Conservation (phyloP, 2,797 vertebrate species). For the Myotis myotis region DNA sequence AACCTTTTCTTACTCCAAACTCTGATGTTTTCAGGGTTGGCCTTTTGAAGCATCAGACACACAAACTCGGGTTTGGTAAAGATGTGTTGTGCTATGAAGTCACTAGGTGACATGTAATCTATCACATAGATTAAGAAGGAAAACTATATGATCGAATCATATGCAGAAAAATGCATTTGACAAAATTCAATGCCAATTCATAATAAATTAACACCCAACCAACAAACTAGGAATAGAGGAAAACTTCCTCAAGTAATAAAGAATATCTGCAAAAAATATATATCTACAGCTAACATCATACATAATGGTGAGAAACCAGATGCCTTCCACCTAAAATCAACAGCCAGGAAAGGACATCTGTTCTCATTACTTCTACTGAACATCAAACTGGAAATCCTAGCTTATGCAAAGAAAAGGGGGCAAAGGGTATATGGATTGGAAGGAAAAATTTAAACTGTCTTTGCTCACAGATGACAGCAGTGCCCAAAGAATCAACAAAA, state of each 20-base stretch:
- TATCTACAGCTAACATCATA: not conserved
- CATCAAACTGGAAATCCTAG: not conserved
- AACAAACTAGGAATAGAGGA: not conserved
- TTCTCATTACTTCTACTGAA: not conserved
- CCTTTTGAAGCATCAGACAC: not conserved
- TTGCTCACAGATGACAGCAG: not conserved
- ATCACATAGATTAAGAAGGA: not conserved
- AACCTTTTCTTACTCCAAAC: not conserved
- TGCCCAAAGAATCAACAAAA: not conserved
- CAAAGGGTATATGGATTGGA: not conserved
- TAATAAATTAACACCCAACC: not conserved
- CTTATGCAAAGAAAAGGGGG: not conserved
- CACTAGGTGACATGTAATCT: not conserved
- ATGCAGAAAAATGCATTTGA: not conserved
- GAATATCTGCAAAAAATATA: not conserved
- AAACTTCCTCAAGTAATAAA: not conserved
- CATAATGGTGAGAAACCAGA: not conserved
- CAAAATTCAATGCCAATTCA: not conserved
- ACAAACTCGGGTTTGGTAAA: not conserved
- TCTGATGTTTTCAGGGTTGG: not conserved
- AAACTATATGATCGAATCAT: not conserved
- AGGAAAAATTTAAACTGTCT: not conserved
- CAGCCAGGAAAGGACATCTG: not conserved
- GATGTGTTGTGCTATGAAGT: not conserved
- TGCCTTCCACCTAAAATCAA: not conserved